These are phyloP conservation scores for Rutpela maculata DNA, from an alignment of 2,888 invertebrate genomes.

Conservation along the genomic window DNA sequence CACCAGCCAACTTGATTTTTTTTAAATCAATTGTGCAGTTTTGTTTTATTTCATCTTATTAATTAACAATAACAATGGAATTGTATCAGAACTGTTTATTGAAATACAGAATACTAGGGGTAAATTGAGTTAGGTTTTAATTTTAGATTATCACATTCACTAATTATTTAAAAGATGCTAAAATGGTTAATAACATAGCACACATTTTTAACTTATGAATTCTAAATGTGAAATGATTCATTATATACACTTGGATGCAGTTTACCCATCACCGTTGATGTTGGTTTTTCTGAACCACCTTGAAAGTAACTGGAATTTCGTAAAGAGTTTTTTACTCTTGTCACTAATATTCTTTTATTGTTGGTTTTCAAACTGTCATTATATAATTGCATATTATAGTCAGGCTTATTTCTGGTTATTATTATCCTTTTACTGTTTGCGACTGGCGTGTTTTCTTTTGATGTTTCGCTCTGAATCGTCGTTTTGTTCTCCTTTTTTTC, in stretches of 20 bases:
- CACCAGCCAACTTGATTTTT: not conserved
- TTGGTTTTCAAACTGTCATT: not conserved
- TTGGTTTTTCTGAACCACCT: not conserved
- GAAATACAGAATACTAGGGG: not conserved
- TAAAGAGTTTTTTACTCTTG: not conserved
- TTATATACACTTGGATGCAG: slow-evolving; percentile 19
- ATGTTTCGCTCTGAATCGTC: not conserved
- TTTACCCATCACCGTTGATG: slow-evolving; percentile 22
- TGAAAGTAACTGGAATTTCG: not conserved
- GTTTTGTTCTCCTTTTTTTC: not conserved
- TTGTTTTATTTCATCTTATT: not conserved
- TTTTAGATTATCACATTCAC: not conserved
- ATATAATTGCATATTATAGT: not conserved
- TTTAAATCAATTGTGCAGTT: not conserved
- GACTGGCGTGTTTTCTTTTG: not conserved
- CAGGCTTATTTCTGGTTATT: slow-evolving; percentile 17
- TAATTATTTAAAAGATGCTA: not conserved
- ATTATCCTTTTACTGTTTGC: not conserved
- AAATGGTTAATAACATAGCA: not conserved
- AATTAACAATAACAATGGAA: not conserved
- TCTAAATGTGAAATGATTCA: slow-evolving; percentile 10
- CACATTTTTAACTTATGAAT: not conserved
- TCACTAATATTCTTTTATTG: slow-evolving; percentile 29
- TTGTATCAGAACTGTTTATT: not conserved
- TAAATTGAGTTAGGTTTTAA: not conserved